Conservation (phyloP, 2,888 invertebrate species). For the Pogonocherus hispidulus region DNA sequence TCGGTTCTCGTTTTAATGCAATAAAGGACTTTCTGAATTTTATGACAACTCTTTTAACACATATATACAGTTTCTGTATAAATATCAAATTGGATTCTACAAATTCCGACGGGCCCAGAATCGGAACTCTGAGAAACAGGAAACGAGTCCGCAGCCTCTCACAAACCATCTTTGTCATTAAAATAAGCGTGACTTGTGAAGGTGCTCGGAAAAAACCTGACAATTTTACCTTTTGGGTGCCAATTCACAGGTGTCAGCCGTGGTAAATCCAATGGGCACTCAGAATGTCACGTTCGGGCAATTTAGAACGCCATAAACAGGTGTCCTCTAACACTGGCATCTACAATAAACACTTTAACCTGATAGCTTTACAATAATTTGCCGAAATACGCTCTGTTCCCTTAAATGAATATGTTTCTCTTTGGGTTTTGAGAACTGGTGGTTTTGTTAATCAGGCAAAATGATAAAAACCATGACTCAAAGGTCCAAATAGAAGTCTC, state of each 20-base stretch:
- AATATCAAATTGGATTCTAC: too few species aligned
- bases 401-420: constrained; percentile 8
- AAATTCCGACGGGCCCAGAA: neutral
- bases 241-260: constrained; percentile 62
- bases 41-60: too few species aligned
- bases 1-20: too few species aligned
- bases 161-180: constrained; percentile 25
- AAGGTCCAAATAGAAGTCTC: neutral
- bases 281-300: constrained; percentile 67
- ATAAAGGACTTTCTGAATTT: too few species aligned
- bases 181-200: constrained; percentile 32
- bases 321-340: constrained; percentile 47
- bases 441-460: constrained; percentile 7
- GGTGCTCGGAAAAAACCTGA: constrained; percentile 38
- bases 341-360: constrained; percentile 42
- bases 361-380: constrained; percentile 30
- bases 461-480: neutral
- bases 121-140: constrained; percentile 39
- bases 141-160: constrained; percentile 31
- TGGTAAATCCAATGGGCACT: constrained; percentile 62
- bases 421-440: constrained; percentile 2
- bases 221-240: constrained; percentile 41
- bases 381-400: constrained; percentile 22
- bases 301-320: constrained; percentile 56
- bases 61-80: too few species aligned